Evolutionary conservation across 2,888 invertebrate genomes (phyloP), one percentile per base, ranked within the genome.

Genomic region (Molorchus minor): DNA sequence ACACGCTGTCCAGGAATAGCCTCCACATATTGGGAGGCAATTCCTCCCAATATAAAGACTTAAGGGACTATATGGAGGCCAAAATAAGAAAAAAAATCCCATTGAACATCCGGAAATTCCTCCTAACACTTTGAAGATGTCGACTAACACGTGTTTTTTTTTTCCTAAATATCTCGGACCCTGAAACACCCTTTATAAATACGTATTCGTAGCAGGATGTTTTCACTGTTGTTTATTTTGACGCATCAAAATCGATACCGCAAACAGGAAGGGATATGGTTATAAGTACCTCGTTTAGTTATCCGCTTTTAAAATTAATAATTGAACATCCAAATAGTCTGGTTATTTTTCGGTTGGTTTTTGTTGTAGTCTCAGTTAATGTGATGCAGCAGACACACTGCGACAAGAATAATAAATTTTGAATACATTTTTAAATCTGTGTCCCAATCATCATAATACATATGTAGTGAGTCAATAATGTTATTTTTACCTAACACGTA

Each of bases 381-480:
- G 15, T 15, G 43, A 25, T 33, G 12, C 33, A 33, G 33, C 33
- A 33, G 33, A 33, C 33, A 3, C 3, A 10, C 33, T 33, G 33
- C 33, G 33, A 33, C 33, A 33, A 7, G 33, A 33, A 43, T 21
- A 43, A 43, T 21, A 43, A 43, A 25, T 12, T 21, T 1, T 3
- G 21, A 41, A 12, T 12, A 20, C 41, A 41, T 41, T 43, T 43
- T 43, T 43, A 43, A 43, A 43, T 43, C 25, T 13, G 12, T 25
- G 7, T 43, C 43, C 25, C 20, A 13, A 43, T 41, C 41, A 43
- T 43, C 43, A 13, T 43, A 41, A 43, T 21, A 21, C 15, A 21
- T 43, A 43, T 33, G 43, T 43, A 21, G 43, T 21, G 20, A 43
- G 21, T 21, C 21, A 8, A 43, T 43, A 8, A 43, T 4, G 20